Evolutionary conservation across 2,113 vertebrate genomes (phyloP).

Genomic region (Pholis gunnellus): DNA sequence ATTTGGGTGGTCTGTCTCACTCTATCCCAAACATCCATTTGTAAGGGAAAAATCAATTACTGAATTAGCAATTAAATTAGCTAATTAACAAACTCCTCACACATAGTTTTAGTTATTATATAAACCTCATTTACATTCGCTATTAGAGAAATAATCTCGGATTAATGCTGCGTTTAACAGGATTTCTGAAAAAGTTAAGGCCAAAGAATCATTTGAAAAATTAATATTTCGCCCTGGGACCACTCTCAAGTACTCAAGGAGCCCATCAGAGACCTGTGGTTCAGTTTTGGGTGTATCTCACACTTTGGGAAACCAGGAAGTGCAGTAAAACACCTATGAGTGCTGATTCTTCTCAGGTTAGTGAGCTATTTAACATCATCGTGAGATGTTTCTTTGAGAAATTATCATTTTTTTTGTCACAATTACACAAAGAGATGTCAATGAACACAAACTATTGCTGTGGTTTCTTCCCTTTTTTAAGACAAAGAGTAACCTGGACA

Average conservation of each 20-base stretch:
- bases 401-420: neutral
- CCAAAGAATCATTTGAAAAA: conserved; percentile 50
- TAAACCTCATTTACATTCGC: conserved; percentile 45
- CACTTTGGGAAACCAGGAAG: conserved; percentile 5
- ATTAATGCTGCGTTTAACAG: conserved; percentile 51
- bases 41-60: conserved; percentile 48
- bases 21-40: conserved; percentile 25
- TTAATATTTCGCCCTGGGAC: conserved; percentile 52
- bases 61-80: conserved; percentile 53
- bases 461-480: neutral
- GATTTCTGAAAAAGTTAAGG: conserved; percentile 58
- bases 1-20: conserved; percentile 30
- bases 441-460: neutral
- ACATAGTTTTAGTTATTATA: conserved; percentile 47
- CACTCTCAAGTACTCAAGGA: conserved; percentile 17
- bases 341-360: neutral
- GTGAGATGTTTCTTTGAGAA: conserved; percentile 1
- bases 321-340: neutral
- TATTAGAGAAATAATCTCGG: conserved; percentile 42
- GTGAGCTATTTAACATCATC: neutral
- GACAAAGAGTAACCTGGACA: neutral
- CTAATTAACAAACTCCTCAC: conserved; percentile 56
- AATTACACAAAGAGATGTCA: neutral
- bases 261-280: conserved; percentile 11
- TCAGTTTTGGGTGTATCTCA: neutral